Base-by-base conservation (phyloP, 2,888 invertebrate genomes). In the Allygus modestus region DNA sequence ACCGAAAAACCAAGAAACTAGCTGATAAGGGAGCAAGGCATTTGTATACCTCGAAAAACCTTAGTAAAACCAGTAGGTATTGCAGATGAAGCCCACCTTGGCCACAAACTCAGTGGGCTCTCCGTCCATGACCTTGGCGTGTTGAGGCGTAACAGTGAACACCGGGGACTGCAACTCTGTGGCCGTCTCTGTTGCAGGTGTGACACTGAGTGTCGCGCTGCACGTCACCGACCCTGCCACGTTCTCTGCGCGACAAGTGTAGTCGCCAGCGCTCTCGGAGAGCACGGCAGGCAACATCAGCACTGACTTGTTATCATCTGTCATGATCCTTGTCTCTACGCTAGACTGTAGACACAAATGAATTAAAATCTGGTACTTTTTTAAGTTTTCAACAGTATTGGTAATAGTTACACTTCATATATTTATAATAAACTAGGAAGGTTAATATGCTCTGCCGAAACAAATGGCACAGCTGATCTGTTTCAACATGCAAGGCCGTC, bases 231-330 rank as follows among this genome's bases (percentile, higher is more conserved):
- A 96, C 12, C 98, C 98, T 77, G 94, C 95, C 79, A 95, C 96
- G 90, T 98, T 98, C 91, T 97, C 96, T 1, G 98, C 98, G 88
- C 96, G 93, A 88, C 97, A 97, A 26, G 96, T 97, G 88, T 97
- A 95, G 37, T 94, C 93, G 31, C 97, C 97, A 84, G 93, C 91
- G 88, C 93, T 93, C 89, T 96, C 94, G 84, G 93, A 92, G 84
- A 92, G 93, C 73, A 95, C 93, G 89, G 95, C 94, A 88, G 94
- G 94, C 85, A 97, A 94, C 87, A 96, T 91, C 26, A 97, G 91
- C 84, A 96, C 94, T n/a, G 97, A 96, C 88, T 94, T 93, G 89
- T 97, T 97, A 58, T 94, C 94, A 89, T 93, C 93, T 17, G 95
- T 94, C 11, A 95, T 93, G 87, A 96, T 94, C 88, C 95, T 93